Percentiles rank a stretch among this genome's conserved stretches.
phyloP scores from a whole-genome alignment of 1,140 invertebrate species.

The Ooceraea biroi region DNA sequence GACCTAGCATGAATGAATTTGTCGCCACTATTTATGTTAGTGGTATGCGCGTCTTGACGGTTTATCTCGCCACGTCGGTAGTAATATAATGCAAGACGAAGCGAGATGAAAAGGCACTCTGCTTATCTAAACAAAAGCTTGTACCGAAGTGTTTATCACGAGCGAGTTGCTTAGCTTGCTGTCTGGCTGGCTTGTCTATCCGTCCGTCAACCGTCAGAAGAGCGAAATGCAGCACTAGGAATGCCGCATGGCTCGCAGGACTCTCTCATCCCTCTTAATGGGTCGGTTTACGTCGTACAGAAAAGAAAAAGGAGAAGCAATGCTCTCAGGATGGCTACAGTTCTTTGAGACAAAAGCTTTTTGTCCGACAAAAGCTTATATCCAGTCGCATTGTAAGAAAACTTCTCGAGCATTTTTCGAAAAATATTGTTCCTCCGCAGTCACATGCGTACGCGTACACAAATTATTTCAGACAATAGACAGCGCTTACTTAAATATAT shows the following conservation, averaged over 20 bases:
- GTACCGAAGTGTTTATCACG: conserved; percentile 76
- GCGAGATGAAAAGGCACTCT: conserved; percentile 70
- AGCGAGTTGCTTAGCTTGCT: conserved; percentile 78
- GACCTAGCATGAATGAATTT: no score
- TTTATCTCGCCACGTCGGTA: conserved; percentile 15
- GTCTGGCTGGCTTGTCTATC: conserved; percentile 56
- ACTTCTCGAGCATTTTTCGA: not conserved
- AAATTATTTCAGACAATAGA: no score
- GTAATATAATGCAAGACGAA: conserved; percentile 13
- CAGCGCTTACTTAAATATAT: no score
- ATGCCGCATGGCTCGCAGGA: conserved; percentile 44
- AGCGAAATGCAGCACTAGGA: conserved; percentile 69
- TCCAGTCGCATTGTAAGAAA: conserved; percentile 35
- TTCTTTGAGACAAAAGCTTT: conserved; percentile 72
- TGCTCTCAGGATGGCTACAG: conserved; percentile 67
- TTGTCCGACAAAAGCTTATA: conserved; percentile 37
- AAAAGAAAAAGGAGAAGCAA: conserved; percentile 56
- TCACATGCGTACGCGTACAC: no score
- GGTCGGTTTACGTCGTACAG: conserved; percentile 58
- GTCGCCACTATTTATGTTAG: conserved; percentile 24
- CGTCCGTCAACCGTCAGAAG: conserved; percentile 64
- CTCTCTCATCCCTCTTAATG: conserved; percentile 42
- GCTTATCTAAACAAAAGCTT: conserved; percentile 81
- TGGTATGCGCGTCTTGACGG: no score
- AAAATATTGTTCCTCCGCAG: not conserved